phyloP scores from a whole-genome alignment of 2,113 vertebrate species.

The Mesitornis unicolor region DNA sequence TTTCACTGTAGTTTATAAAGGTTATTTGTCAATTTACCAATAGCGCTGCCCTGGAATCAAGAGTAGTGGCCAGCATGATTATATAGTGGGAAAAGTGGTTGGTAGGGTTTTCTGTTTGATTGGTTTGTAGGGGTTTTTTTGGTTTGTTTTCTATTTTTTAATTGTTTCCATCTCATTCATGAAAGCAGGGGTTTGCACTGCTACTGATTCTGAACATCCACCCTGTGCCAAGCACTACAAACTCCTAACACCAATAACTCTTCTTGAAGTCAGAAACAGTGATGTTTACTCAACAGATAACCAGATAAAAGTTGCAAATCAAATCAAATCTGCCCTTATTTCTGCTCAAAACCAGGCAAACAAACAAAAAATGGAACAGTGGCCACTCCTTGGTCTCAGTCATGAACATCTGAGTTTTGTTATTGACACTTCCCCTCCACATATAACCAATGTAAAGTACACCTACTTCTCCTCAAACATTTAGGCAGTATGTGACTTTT shows the following conservation, averaged over 20 bases:
- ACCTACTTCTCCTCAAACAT: background rate
- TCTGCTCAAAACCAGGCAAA: background rate
- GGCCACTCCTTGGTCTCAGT: background rate
- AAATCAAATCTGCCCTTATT: background rate
- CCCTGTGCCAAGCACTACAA: fast-evolving
- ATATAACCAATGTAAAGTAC: background rate
- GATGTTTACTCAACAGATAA: background rate
- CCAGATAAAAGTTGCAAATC: background rate
- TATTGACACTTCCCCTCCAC: background rate
- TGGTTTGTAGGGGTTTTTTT: background rate
- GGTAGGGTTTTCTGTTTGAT: fast-evolving
- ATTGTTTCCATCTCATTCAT: background rate
- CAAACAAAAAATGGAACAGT: background rate
- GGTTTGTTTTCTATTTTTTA: background rate
- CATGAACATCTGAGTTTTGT: background rate
- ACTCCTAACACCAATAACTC: background rate
- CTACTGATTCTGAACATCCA: background rate
- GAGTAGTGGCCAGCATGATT: background rate
- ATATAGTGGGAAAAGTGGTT: background rate
- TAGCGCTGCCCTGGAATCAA: background rate
- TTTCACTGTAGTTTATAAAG: background rate
- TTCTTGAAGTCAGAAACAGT: background rate
- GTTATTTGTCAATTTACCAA: background rate
- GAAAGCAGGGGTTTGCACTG: background rate
- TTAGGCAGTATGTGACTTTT: background rate